Evolutionary conservation across 2,113 vertebrate species (phyloP).

Genomic region (Ifrita kowaldi): DNA sequence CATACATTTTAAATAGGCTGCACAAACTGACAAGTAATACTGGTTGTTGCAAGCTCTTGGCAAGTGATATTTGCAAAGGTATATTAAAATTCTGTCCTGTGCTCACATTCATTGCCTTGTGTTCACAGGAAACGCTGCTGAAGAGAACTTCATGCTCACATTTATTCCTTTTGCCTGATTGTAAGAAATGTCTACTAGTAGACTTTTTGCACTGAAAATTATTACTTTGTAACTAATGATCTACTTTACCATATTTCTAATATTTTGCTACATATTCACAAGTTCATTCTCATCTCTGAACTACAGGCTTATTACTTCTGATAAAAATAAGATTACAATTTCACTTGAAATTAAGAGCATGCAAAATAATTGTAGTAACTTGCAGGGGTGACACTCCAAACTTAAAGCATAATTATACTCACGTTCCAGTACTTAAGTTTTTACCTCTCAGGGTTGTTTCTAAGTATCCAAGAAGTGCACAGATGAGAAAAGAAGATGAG

Average conservation of each 20-base stretch:
- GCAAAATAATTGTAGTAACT: neutral
- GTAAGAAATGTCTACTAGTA: neutral
- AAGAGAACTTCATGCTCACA: conserved; percentile 15
- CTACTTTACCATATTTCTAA: neutral
- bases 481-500: neutral
- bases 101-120: neutral
- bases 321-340: neutral
- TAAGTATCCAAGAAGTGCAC: neutral
- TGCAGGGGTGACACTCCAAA: neutral
- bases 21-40: neutral
- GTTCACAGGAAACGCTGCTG: neutral
- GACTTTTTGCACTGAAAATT: conserved; percentile 7
- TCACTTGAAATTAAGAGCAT: neutral
- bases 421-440: neutral
- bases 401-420: neutral
- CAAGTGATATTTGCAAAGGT: neutral
- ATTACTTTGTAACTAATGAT: neutral
- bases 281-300: neutral
- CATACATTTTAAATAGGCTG: neutral
- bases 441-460: neutral
- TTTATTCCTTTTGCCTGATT: neutral
- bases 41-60: neutral
- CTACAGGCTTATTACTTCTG: neutral
- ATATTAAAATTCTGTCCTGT: neutral
- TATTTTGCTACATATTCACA: conserved; percentile 21